Conservation (phyloP, 2,797 vertebrate species). For the Salmo trutta region DNA sequence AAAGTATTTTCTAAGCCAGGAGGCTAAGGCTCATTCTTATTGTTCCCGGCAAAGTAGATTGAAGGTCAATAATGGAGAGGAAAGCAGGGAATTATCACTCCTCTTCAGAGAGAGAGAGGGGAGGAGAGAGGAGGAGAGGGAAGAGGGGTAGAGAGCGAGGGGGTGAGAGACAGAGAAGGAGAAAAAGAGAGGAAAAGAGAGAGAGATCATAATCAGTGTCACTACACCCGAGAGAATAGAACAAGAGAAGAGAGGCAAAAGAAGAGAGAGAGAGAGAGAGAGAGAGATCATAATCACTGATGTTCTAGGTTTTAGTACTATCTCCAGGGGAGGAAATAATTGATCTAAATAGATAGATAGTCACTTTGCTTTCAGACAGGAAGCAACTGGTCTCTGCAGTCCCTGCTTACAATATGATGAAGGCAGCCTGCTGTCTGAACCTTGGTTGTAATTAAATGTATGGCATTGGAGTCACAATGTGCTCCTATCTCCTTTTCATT, state of each 20-base stretch:
- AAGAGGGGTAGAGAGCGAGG: neutral
- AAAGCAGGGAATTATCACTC: conserved; percentile 31
- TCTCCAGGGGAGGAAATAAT: conserved; percentile 41
- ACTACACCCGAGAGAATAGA: neutral
- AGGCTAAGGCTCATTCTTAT: neutral
- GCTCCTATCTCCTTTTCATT: no score
- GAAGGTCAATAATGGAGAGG: conserved; percentile 38
- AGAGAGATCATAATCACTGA: conserved; percentile 41
- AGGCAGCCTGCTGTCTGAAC: neutral
- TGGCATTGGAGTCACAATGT: neutral
- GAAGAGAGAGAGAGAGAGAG: conserved; percentile 8
- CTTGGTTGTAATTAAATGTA: neutral
- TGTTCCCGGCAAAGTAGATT: conserved; percentile 18
- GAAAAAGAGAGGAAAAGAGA: neutral
- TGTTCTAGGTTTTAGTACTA: conserved; percentile 18
- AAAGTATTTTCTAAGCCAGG: neutral
- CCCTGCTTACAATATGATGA: neutral
- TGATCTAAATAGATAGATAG: conserved; percentile 34
- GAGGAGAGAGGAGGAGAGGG: conserved; percentile 2
- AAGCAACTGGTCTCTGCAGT: conserved; percentile 9
- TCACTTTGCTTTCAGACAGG: conserved; percentile 30
- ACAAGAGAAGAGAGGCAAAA: neutral
- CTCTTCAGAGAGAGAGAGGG: conserved; percentile 18
- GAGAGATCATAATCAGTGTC: neutral
- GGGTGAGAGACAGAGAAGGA: neutral